Evolutionary conservation across 2,797 vertebrate genomes (phyloP).

Genomic region (Novumbra hubbsi): DNA sequence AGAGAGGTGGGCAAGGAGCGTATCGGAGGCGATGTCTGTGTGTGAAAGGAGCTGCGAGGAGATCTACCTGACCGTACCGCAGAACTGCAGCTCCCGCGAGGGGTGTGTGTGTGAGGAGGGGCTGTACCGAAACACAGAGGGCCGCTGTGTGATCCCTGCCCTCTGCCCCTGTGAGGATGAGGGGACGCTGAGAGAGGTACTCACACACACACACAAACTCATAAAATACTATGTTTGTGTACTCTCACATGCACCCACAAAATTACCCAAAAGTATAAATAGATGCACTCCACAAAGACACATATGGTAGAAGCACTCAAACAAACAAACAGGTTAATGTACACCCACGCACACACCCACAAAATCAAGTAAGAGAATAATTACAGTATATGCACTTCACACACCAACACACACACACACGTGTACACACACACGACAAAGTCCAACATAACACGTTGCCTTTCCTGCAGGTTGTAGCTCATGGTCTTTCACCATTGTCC

Average conservation of each 20-base stretch:
- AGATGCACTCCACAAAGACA: not conserved
- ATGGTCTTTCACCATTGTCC: conserved; percentile 39
- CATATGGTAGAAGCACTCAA: no score
- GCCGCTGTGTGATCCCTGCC: conserved; percentile 75
- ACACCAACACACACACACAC: conserved; percentile 21
- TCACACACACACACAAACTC: not conserved
- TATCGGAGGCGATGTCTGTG: conserved; percentile 12
- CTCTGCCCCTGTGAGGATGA: conserved; percentile 78
- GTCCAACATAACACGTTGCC: conserved; percentile 23
- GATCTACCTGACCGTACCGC: conserved; percentile 52
- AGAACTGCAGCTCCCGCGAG: conserved; percentile 68
- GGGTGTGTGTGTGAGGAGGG: conserved; percentile 79
- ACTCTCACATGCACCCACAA: not conserved
- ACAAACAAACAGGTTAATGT: no score
- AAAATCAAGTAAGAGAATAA: not conserved
- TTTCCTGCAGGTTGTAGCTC: conserved; percentile 26
- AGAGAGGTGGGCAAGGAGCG: conserved; percentile 76
- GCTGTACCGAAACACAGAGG: conserved; percentile 69
- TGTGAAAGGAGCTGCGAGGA: conserved; percentile 81
- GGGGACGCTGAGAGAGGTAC: conserved; percentile 61
- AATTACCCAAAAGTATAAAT: not conserved
- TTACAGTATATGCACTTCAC: not conserved
- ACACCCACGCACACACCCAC: not conserved
- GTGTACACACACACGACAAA: not conserved
- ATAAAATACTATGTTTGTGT: not conserved